phyloP scores from a whole-genome alignment of 2,113 vertebrate species.

The Periophthalmodon schlosseri region DNA sequence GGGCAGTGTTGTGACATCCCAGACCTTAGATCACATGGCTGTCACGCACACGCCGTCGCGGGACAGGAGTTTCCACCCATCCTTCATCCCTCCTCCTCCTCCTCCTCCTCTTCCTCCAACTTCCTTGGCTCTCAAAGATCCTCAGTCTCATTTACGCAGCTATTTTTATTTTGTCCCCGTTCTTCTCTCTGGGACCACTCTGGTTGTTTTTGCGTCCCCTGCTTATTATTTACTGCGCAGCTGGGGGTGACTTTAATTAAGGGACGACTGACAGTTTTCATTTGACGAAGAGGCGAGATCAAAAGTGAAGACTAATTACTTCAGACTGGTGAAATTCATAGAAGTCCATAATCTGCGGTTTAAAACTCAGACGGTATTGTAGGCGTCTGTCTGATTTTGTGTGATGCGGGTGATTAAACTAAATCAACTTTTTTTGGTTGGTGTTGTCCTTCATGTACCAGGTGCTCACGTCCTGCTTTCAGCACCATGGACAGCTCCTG shows the following conservation, averaged over 20 bases:
- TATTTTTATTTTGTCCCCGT: background rate
- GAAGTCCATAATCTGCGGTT: background rate
- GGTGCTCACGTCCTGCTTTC: too few relatives aligned
- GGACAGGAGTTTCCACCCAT: constrained; percentile 48
- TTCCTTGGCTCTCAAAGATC: constrained; percentile 5
- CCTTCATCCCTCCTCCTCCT: constrained; percentile 24
- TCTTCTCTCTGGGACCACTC: background rate
- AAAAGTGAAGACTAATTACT: background rate
- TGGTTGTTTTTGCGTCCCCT: background rate
- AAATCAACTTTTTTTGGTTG: too few relatives aligned
- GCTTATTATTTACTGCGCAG: constrained; percentile 16
- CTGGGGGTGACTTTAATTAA: constrained; percentile 32
- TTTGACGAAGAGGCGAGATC: constrained; percentile 3
- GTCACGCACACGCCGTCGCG: constrained; percentile 29
- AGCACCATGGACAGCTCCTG: constrained; percentile 14
- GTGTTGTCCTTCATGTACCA: too few relatives aligned
- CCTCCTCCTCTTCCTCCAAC: background rate
- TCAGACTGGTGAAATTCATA: background rate
- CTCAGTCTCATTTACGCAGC: constrained; percentile 8
- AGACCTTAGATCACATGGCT: constrained; percentile 69
- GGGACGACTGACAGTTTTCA: constrained; percentile 10
- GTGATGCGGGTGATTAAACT: too few relatives aligned
- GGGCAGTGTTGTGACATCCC: constrained; percentile 68
- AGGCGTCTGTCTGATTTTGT: too few relatives aligned
- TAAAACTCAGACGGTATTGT: background rate